Evolutionary conservation across 2,888 invertebrate species (phyloP).

Genomic region (Plutella xylostella): DNA sequence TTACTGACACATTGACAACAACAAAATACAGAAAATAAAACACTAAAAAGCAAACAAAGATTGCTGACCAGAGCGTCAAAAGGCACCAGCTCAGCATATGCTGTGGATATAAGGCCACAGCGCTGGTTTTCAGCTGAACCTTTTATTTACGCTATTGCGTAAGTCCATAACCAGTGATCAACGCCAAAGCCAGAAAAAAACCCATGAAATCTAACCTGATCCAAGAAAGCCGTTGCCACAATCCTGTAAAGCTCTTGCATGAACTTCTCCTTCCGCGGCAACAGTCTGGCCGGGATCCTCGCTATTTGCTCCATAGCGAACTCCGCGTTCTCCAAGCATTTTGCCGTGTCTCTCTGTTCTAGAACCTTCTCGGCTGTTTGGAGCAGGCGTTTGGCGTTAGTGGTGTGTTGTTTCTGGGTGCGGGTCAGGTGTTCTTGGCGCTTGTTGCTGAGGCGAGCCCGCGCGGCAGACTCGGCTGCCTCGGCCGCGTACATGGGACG

Average conservation of each 20-base stretch:
- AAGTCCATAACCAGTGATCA: background rate
- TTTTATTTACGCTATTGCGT: too few relatives aligned
- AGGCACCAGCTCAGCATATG: too few relatives aligned
- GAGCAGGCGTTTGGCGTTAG: constrained; percentile 45
- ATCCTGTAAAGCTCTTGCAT: constrained; percentile 43
- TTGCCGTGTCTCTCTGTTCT: constrained; percentile 40
- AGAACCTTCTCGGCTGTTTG: constrained; percentile 28
- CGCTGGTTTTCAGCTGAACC: too few relatives aligned
- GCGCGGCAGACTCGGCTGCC: constrained; percentile 38
- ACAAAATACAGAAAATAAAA: too few relatives aligned
- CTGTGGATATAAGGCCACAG: too few relatives aligned
- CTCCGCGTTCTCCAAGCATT: constrained; percentile 48
- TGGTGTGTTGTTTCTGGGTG: constrained; percentile 40
- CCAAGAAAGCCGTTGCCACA: constrained; percentile 45
- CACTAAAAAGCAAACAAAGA: too few relatives aligned
- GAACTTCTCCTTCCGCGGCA: constrained; percentile 51
- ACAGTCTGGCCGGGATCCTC: constrained; percentile 35
- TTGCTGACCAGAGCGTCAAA: too few relatives aligned
- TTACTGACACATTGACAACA: too few relatives aligned
- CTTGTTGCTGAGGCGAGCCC: constrained; percentile 35
- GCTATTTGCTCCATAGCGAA: constrained; percentile 55
- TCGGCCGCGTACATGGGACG: constrained; percentile 50
- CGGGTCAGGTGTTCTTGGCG: constrained; percentile 39
- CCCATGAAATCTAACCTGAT: constrained; percentile 35
- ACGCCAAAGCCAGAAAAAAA: background rate